Conservation (phyloP, 2,797 vertebrate genomes). For the Zonotrichia albicollis region DNA sequence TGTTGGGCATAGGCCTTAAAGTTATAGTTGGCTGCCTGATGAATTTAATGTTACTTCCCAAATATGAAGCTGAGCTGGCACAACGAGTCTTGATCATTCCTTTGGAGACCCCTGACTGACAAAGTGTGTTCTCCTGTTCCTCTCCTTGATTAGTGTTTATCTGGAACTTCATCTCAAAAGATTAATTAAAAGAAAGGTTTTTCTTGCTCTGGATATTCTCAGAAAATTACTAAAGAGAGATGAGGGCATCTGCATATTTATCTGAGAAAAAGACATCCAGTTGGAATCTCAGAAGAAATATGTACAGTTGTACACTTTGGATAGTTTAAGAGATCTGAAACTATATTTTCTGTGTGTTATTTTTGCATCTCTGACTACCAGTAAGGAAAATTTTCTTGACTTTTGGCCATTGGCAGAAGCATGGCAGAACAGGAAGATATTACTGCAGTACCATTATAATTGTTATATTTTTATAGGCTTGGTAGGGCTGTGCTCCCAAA, state of each 20-base stretch:
- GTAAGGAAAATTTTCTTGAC: not conserved
- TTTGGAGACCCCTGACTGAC: not conserved
- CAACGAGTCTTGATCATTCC: not conserved
- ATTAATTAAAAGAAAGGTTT: not conserved
- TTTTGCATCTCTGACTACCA: not conserved
- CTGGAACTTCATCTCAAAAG: not conserved
- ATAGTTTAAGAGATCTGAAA: not conserved
- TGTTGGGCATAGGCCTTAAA: accelerated
- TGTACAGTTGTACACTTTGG: accelerated
- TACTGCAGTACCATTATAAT: not conserved
- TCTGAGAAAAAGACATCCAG: not conserved
- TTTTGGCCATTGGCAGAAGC: not conserved
- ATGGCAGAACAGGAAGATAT: not conserved
- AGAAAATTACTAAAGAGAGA: not conserved
- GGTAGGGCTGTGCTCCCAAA: accelerated
- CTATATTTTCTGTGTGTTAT: not conserved
- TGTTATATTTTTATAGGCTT: not conserved
- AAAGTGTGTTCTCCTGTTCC: accelerated
- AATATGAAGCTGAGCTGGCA: not conserved
- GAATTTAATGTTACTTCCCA: not conserved
- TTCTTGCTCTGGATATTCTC: not conserved
- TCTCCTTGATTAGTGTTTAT: not conserved
- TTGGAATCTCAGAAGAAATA: not conserved
- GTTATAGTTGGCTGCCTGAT: not conserved
- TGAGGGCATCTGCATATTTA: not conserved